Conservation (phyloP, 2,113 vertebrate species). For the Aspiorhynchus laticeps region DNA sequence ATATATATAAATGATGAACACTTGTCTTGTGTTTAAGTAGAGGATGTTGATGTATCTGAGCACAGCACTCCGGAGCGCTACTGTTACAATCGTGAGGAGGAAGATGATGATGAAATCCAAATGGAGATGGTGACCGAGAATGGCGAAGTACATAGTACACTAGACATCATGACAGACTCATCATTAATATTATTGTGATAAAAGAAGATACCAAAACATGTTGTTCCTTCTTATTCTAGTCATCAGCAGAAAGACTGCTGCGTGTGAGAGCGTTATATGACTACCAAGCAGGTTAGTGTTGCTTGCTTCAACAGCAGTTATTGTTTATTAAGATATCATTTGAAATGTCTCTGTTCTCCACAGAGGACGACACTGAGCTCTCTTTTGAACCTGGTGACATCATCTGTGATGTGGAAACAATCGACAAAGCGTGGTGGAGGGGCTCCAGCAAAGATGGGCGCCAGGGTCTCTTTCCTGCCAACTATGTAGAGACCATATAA, state of each 20-base stretch:
- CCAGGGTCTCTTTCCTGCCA: conserved; percentile 80
- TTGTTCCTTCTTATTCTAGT: conserved; percentile 53
- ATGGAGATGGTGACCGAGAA: conserved; percentile 67
- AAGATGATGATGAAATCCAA: conserved; percentile 38
- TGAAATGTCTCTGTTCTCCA: conserved; percentile 16
- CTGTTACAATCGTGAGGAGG: conserved; percentile 62
- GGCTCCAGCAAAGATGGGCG: conserved; percentile 80
- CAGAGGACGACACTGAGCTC: conserved; percentile 80
- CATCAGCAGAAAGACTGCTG: conserved; percentile 65
- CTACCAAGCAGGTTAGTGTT: conserved; percentile 80
- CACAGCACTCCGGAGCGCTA: conserved; percentile 65
- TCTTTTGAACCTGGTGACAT: conserved; percentile 80
- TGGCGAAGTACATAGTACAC: conserved; percentile 59
- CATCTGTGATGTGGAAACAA: conserved; percentile 76
- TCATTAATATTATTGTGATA: background rate
- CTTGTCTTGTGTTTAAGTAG: conserved; percentile 23
- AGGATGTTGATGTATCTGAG: conserved; percentile 53
- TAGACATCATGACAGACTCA: background rate
- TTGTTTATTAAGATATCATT: background rate
- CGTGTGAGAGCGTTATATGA: conserved; percentile 80
- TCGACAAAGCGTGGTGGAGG: conserved; percentile 80
- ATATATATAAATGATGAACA: background rate
- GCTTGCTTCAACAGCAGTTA: conserved; percentile 47
- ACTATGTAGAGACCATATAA: conserved; percentile 81
- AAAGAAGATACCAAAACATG: background rate